Evolutionary conservation across 2,888 invertebrate genomes (phyloP), one percentile per base, ranked within the genome.

Genomic region (Drosophila fungiperda): DNA sequence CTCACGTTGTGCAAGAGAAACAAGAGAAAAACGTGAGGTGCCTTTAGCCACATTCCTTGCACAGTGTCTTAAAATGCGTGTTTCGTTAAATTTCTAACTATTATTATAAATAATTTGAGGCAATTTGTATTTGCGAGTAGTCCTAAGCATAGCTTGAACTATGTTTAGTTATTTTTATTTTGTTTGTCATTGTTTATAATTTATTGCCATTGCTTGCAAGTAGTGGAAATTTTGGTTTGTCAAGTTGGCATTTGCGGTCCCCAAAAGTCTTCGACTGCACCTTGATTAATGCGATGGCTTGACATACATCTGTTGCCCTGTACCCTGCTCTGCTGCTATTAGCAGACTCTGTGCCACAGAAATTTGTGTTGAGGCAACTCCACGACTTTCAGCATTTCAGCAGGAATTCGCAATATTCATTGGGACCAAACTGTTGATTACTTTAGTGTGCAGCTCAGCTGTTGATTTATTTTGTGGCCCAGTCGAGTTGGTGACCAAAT

Each of bases 201-300:
- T 3, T 15, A 5, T 26, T 52, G 1, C 63, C 74, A 78, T 58
- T 58, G 78, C 64, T 40, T 49, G 17, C 15, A 7, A 54, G 45
- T 66, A 68, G 53, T 11, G n/a, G 26, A 53, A 49, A 59, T 49
- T 75, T 59, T 33, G n/a, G 40, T 68, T 77, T 80, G 58, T 53
- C 68, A 69, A 69, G 81, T 78, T 78, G 55, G 61, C 58, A 50
- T 48, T 72, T 66, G 68, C 64, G 69, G 53, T 63, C 35, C 26
- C 50, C 36, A 53, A 55, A 58, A 38, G 69, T 68, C 64, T 73
- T 70, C 72, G 82, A 74, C 80, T 78, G 71, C 78, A 80, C 78
- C 88, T 80, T 87, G 84, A 85, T 89, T 89, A 85, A 89, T 87
- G 73, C 73, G 71, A 58, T 80, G 67, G 40, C 75, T 68, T 69